A percentile compares a stretch with the other conserved stretches of the same genome.
These are phyloP conservation scores for Drosophila kanapiae DNA, from an alignment of 1,140 invertebrate genomes.

Conservation along the genomic window DNA sequence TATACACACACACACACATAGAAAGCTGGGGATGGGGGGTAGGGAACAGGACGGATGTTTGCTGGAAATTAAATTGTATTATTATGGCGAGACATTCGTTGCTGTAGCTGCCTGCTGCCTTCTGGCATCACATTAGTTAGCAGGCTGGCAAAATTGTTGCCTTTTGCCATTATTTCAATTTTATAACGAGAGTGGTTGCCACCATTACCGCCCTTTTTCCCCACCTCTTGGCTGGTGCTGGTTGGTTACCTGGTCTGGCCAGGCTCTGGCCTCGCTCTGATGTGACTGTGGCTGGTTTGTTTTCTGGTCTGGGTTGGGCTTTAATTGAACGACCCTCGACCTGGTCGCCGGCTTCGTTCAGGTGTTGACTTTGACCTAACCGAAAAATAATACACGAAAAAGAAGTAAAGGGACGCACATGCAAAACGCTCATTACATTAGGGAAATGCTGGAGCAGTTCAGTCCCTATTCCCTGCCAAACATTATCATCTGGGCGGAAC, in stretches of 20 bases:
- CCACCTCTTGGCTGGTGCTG: background rate
- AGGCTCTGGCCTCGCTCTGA: constrained; percentile 17
- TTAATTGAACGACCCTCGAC: constrained; percentile 68
- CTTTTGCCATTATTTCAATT: constrained; percentile 67
- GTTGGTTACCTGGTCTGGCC: constrained; percentile 18
- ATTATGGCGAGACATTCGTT: constrained; percentile 82
- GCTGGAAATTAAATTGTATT: constrained; percentile 84
- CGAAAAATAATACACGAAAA: constrained; percentile 49
- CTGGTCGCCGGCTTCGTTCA: constrained; percentile 44
- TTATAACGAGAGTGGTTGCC: constrained; percentile 53
- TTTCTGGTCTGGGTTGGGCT: constrained; percentile 50
- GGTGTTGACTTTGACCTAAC: constrained; percentile 73
- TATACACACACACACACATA: constrained; percentile 19
- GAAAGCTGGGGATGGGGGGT: constrained; percentile 1
- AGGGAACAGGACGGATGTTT: constrained; percentile 67
- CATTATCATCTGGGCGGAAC: constrained; percentile 35
- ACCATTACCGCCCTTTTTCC: background rate
- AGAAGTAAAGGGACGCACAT: constrained; percentile 48
- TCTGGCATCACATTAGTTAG: constrained; percentile 75
- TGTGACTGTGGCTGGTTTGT: constrained; percentile 37
- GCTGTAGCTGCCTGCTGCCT: constrained; percentile 54
- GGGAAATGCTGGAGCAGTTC: constrained; percentile 24
- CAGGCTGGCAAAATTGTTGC: constrained; percentile 63
- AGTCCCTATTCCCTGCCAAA: constrained; percentile 1
- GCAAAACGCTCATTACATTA: constrained; percentile 80